Percentiles rank a stretch among this genome's conserved stretches.
These are phyloP conservation scores for Diprion similis DNA, from an alignment of 1,140 invertebrate species.

Conservation along the genomic window DNA sequence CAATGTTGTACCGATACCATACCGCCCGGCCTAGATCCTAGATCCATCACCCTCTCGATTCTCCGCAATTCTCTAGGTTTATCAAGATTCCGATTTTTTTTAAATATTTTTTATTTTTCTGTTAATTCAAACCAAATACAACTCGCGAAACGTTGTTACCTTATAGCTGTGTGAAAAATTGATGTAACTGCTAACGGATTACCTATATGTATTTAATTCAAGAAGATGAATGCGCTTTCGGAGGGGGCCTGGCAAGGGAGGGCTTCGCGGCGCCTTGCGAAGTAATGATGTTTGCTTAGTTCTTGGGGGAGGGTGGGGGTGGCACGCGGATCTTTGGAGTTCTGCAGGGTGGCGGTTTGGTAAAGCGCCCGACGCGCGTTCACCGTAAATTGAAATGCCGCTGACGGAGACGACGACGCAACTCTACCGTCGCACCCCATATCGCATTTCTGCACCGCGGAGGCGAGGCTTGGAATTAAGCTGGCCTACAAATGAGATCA, in stretches of 20 bases:
- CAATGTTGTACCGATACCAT: slow-evolving; percentile 41
- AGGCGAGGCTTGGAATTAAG: slow-evolving; percentile 6
- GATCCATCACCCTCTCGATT: not conserved
- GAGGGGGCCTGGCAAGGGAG: slow-evolving; percentile 19
- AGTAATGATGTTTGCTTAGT: slow-evolving; percentile 59
- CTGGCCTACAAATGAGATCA: not conserved
- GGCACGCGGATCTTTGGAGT: not conserved
- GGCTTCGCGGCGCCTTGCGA: slow-evolving; percentile 28
- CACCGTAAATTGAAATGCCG: no score
- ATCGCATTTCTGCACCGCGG: not conserved
- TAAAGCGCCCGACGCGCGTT: no score
- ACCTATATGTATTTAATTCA: slow-evolving; percentile 42
- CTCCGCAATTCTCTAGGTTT: no score
- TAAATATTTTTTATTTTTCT: not conserved
- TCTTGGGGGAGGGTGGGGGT: slow-evolving; percentile 24
- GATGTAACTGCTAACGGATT: slow-evolving; percentile 41
- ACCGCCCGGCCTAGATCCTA: not conserved
- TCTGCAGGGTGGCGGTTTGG: no score
- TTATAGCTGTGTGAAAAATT: slow-evolving; percentile 44
- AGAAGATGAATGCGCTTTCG: slow-evolving; percentile 40
- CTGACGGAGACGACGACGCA: no score
- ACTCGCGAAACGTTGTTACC: not conserved
- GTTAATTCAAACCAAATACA: not conserved
- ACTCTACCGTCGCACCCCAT: no score
- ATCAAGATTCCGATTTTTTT: not conserved